A percentile compares a stretch with the other conserved stretches of the same genome.
Evolutionary conservation across 2,797 vertebrate genomes (phyloP).

Genomic region (Gallinago stenura): DNA sequence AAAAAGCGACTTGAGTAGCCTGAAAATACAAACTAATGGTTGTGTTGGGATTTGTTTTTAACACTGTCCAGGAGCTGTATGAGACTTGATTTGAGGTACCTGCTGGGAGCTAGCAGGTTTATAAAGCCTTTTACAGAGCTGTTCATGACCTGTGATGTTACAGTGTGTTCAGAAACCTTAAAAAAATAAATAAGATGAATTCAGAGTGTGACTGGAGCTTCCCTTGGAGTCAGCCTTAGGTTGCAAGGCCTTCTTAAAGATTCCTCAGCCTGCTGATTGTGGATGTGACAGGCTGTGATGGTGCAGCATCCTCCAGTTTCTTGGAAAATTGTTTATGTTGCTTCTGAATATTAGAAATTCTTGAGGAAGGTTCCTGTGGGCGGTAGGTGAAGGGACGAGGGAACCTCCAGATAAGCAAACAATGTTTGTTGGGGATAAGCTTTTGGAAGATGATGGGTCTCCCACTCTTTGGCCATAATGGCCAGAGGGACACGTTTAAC

Average conservation of each 20-base stretch:
- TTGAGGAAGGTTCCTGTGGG: not conserved
- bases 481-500: not conserved
- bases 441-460: not conserved
- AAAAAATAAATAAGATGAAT: not conserved
- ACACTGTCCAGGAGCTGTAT: not conserved
- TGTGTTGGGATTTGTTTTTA: constrained; percentile 43
- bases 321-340: not conserved
- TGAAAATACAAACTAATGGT: constrained; percentile 34
- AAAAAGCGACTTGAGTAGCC: not conserved
- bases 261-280: not conserved
- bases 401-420: not conserved
- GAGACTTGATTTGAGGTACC: constrained; percentile 2
- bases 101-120: not conserved
- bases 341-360: not conserved
- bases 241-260: not conserved
- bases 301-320: not conserved
- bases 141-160: not conserved
- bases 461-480: fast-evolving
- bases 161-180: not conserved
- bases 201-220: not conserved
- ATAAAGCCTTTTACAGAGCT: constrained; percentile 9
- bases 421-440: not conserved
- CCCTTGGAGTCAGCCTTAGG: not conserved
- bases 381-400: not conserved
- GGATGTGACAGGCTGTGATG: not conserved